A percentile compares a stretch with the other conserved stretches of the same genome.
Conservation (phyloP, 2,113 vertebrate species). For the Oxyruncus cristatus region DNA sequence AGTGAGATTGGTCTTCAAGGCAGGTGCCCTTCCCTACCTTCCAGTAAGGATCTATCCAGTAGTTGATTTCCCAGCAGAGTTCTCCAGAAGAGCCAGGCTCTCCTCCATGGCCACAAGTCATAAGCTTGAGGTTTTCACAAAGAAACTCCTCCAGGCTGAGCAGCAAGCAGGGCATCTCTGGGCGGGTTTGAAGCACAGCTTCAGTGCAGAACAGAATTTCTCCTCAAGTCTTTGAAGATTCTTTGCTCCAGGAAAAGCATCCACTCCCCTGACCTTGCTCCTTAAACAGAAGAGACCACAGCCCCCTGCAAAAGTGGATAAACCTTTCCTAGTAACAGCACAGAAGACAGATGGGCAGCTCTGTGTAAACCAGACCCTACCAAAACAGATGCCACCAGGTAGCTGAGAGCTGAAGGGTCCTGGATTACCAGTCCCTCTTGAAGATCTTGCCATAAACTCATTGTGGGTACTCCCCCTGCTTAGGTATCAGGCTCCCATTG, state of each 20-base stretch:
- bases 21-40: neutral
- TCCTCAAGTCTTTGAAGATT: neutral
- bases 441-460: neutral
- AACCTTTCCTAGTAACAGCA: neutral
- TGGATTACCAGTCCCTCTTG: neutral
- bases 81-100: neutral
- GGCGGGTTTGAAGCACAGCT: neutral
- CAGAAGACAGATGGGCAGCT: neutral
- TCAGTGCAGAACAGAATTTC: neutral
- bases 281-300: neutral
- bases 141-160: neutral
- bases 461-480: fast-evolving
- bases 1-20: neutral
- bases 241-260: neutral
- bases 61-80: neutral
- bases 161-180: neutral
- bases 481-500: neutral
- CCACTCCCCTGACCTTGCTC: neutral
- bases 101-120: fast-evolving
- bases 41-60: neutral
- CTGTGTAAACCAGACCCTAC: neutral
- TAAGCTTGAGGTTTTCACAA: neutral
- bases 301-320: neutral
- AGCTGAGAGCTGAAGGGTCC: neutral
- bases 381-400: neutral